Percentiles rank a stretch among this genome's conserved stretches.
phyloP scores from a whole-genome alignment of 1,140 invertebrate genomes.

The Rhyacophila brunnea region DNA sequence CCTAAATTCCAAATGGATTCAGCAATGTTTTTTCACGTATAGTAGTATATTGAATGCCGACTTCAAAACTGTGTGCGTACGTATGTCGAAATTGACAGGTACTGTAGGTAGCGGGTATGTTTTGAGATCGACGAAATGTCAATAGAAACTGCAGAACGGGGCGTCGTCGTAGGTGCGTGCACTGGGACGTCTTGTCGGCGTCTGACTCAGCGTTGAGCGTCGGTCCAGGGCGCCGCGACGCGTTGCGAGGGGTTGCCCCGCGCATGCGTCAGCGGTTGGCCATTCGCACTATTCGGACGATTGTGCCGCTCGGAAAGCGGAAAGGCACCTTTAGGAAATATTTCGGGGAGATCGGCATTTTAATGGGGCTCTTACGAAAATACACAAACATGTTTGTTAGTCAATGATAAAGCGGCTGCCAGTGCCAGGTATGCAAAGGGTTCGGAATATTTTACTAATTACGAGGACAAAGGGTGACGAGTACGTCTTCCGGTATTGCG shows the following conservation, averaged over 20 bases:
- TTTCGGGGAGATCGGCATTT: conserved; percentile 15
- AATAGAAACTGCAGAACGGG: background rate
- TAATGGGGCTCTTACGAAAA: conserved; percentile 2
- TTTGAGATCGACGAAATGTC: conserved; percentile 1
- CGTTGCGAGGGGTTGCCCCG: background rate
- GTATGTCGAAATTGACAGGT: background rate
- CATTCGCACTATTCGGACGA: background rate
- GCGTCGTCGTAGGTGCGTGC: background rate
- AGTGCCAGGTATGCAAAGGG: conserved; percentile 9
- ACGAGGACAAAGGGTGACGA: no score
- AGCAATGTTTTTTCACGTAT: no score
- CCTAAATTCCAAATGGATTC: no score
- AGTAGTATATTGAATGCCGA: background rate
- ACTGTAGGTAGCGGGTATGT: background rate
- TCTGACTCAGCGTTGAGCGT: background rate
- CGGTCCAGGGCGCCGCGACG: background rate
- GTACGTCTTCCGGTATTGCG: no score
- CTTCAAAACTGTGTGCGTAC: background rate
- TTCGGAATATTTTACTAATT: no score
- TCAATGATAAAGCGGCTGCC: conserved; percentile 5
- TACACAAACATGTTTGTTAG: background rate
- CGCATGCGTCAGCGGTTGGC: background rate
- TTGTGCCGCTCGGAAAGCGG: background rate
- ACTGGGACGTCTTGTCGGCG: background rate
- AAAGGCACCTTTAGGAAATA: conserved; percentile 21